Evolutionary conservation across 1,140 invertebrate genomes (phyloP).

Genomic region (Tetraneura akinire): DNA sequence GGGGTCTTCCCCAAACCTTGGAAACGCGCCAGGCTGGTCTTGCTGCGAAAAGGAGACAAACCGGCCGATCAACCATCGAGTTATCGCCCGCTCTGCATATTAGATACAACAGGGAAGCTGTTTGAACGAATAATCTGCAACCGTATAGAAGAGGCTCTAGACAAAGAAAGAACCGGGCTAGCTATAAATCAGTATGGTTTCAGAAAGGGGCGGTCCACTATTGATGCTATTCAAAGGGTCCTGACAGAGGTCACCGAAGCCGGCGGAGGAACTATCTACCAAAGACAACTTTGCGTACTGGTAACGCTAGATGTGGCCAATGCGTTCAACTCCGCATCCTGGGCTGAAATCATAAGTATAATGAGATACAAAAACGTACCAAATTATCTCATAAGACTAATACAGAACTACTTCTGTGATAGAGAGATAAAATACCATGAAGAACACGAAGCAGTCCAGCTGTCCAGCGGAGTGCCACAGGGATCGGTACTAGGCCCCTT

Average conservation of each 20-base stretch:
- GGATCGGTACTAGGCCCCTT: too few species aligned
- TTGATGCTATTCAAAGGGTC: background rate
- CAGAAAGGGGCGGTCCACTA: background rate
- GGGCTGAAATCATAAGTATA: background rate
- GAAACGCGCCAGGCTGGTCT: background rate
- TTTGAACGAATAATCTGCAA: background rate
- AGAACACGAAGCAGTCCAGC: background rate
- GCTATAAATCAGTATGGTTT: background rate
- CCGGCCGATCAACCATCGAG: background rate
- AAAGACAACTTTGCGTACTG: background rate
- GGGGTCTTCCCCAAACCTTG: background rate
- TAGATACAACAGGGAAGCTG: background rate
- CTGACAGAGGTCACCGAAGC: background rate
- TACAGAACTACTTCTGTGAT: background rate
- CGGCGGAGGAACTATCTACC: background rate
- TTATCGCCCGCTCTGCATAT: background rate
- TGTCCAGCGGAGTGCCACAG: slow-evolving; percentile 17
- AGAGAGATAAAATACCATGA: background rate
- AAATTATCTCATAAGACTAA: background rate
- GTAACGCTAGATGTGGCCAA: background rate
- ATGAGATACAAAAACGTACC: background rate
- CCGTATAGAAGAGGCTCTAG: background rate
- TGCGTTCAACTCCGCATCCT: slow-evolving; percentile 23
- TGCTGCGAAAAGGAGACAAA: background rate
- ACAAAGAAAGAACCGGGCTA: background rate